phyloP scores from a whole-genome alignment of 1,140 invertebrate genomes.

The Luehdorfia chinensis region DNA sequence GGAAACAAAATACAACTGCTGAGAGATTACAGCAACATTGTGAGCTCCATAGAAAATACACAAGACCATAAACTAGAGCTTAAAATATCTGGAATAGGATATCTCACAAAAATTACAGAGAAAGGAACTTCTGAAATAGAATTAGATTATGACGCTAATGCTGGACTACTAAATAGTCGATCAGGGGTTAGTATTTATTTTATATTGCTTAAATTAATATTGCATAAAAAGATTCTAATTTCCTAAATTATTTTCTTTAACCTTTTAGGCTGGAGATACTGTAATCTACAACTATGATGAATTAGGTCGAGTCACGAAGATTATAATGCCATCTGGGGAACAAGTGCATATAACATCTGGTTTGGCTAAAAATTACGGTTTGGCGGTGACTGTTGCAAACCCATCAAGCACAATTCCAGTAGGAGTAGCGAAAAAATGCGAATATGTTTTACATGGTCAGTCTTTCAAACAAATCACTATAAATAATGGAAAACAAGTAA shows the following conservation, averaged over 20 bases:
- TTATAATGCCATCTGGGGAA: constrained; percentile 94
- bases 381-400: constrained; percentile 83
- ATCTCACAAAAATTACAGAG: constrained; percentile 88
- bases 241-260: too few species aligned
- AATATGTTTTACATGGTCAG: constrained; percentile 77
- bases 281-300: constrained; percentile 94
- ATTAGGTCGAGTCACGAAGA: constrained; percentile 88
- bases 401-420: constrained; percentile 69
- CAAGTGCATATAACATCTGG: constrained; percentile 87
- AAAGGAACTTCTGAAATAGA: constrained; percentile 89
- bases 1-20: constrained; percentile 96
- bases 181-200: constrained; percentile 80
- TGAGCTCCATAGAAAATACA: constrained; percentile 95
- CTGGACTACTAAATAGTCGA: constrained; percentile 87
- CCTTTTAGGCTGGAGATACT: constrained; percentile 88
- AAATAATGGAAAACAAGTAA: constrained; percentile 81
- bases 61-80: constrained; percentile 94
- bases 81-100: constrained; percentile 92
- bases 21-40: constrained; percentile 92
- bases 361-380: constrained; percentile 84
- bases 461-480: constrained; percentile 78
- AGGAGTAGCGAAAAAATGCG: constrained; percentile 78
- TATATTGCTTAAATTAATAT: too few species aligned
- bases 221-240: neutral
- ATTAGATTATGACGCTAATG: constrained; percentile 90